These are phyloP conservation scores for Vimba vimba DNA, from an alignment of 2,113 vertebrate genomes.

Conservation along the genomic window DNA sequence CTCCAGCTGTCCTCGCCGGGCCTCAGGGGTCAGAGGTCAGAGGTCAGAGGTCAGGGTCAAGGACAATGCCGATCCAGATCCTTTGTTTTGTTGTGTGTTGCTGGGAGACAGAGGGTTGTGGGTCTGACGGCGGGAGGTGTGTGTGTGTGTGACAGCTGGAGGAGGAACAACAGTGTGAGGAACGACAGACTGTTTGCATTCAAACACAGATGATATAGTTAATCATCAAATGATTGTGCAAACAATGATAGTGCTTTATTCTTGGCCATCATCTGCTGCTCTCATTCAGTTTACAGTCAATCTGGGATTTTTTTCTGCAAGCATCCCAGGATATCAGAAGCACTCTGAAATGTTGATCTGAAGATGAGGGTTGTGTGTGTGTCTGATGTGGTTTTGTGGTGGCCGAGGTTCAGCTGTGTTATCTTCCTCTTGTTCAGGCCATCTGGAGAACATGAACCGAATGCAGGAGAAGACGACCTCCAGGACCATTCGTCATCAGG, in stretches of 20 bases:
- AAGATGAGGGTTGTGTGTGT: neutral
- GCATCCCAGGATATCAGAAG: neutral
- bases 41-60: slow-evolving; percentile 56
- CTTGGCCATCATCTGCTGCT: neutral
- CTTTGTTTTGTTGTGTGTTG: slow-evolving; percentile 46
- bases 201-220: neutral
- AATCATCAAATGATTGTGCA: slow-evolving; percentile 3
- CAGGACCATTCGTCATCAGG: neutral
- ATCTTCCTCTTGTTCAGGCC: slow-evolving; percentile 15
- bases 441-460: neutral
- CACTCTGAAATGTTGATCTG: neutral
- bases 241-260: neutral
- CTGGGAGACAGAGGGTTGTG: slow-evolving; percentile 24
- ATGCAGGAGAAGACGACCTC: neutral
- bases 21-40: slow-evolving; percentile 28
- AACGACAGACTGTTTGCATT: slow-evolving; percentile 33
- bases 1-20: slow-evolving; percentile 26
- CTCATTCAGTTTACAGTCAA: neutral
- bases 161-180: neutral
- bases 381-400: neutral
- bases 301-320: neutral
- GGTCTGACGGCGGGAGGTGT: slow-evolving; percentile 29
- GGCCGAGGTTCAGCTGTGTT: neutral
- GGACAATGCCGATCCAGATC: slow-evolving; percentile 51
- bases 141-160: slow-evolving; percentile 54